Conservation (phyloP, 2,797 vertebrate species). For the Poecile montanus region DNA sequence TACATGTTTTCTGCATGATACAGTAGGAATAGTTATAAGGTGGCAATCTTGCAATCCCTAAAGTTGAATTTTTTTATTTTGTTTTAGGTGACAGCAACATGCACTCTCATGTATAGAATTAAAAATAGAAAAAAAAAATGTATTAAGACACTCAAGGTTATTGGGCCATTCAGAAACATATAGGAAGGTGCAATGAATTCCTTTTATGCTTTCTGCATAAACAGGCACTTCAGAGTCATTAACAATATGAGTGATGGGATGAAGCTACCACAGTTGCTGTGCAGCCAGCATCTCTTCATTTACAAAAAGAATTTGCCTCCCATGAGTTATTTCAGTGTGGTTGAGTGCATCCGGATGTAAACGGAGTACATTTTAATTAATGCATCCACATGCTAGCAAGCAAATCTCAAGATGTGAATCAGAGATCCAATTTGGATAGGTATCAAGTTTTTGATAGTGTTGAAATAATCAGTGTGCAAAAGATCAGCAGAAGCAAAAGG, state of each 20-base stretch:
- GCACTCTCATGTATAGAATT: neutral
- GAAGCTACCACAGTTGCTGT: neutral
- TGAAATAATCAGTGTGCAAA: neutral
- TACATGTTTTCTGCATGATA: neutral
- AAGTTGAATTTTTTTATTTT: neutral
- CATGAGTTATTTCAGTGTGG: neutral
- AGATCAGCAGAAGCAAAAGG: neutral
- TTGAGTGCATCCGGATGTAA: neutral
- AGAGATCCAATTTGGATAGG: neutral
- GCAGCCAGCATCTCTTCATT: slow-evolving; percentile 13
- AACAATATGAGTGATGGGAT: neutral
- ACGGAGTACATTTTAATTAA: slow-evolving; percentile 14
- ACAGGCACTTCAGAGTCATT: neutral
- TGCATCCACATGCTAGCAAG: neutral
- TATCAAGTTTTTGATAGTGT: neutral
- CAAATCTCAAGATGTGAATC: slow-evolving; percentile 12
- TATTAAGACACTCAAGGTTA: neutral
- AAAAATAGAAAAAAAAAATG: neutral
- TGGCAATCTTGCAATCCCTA: neutral
- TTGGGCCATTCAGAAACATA: neutral
- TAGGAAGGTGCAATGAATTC: neutral
- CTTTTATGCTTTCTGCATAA: neutral
- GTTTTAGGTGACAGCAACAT: neutral
- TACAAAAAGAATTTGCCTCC: neutral
- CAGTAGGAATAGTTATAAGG: neutral